A percentile compares a stretch with the other conserved stretches of the same genome.
Conservation (phyloP, 1,140 invertebrate genomes). For the Euschistus heros region DNA sequence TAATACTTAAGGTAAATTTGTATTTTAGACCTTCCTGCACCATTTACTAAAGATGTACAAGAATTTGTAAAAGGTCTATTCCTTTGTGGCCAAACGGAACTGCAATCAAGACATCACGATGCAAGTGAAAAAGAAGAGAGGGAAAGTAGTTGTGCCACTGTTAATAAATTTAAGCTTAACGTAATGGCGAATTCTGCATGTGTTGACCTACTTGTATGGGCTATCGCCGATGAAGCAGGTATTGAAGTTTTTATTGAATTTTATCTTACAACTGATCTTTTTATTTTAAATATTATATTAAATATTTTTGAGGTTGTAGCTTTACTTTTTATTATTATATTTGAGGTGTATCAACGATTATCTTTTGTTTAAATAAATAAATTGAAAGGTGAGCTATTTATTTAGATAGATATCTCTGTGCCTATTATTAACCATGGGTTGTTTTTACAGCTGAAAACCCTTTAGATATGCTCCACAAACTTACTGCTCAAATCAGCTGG, state of each 20-base stretch:
- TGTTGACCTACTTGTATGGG: constrained; percentile 95
- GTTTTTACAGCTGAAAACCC: constrained; percentile 21
- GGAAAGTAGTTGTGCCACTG: constrained; percentile 62
- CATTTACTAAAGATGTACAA: constrained; percentile 90
- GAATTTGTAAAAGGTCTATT: constrained; percentile 82
- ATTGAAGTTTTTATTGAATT: constrained; percentile 29
- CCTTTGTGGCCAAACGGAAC: constrained; percentile 81
- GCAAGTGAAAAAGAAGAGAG: constrained; percentile 66
- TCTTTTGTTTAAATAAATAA: too few species aligned
- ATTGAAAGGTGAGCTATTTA: too few species aligned
- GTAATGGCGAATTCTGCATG: constrained; percentile 95
- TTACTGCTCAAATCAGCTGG: constrained; percentile 16
- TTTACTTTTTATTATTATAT: not conserved
- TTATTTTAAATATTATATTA: not conserved
- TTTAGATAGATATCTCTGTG: too few species aligned
- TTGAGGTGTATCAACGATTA: not conserved
- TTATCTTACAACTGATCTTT: not conserved
- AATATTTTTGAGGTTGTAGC: not conserved
- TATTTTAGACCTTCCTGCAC: constrained; percentile 60
- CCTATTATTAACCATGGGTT: not conserved
- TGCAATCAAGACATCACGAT: constrained; percentile 73
- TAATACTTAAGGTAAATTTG: constrained; percentile 11
- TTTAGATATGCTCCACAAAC: constrained; percentile 10
- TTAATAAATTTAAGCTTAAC: constrained; percentile 89
- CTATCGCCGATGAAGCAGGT: constrained; percentile 93